Percentiles rank a stretch among this genome's conserved stretches.
Conservation (phyloP, 2,113 vertebrate species). For the Cyanistes caeruleus region DNA sequence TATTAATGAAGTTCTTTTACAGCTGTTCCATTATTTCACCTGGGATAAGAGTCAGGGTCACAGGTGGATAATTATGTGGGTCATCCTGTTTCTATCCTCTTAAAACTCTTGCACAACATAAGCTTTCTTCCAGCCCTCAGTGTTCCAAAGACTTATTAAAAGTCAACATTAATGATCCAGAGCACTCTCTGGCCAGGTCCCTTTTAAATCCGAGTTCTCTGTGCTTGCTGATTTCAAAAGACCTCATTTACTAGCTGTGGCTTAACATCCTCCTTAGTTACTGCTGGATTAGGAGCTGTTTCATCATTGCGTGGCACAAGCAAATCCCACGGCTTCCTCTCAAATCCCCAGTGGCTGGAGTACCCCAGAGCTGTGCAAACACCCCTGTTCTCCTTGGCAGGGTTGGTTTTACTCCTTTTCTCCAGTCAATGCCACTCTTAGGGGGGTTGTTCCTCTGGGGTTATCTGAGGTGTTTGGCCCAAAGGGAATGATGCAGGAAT, state of each 20-base stretch:
- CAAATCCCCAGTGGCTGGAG: not conserved
- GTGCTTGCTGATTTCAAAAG: slow-evolving; percentile 47
- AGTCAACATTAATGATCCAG: slow-evolving; percentile 59
- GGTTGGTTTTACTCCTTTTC: rapidly evolving
- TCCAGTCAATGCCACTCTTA: rapidly evolving
- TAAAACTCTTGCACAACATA: slow-evolving; percentile 48
- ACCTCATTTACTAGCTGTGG: slow-evolving; percentile 53
- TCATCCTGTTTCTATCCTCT: slow-evolving; percentile 67
- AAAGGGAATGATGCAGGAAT: not conserved
- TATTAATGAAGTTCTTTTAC: slow-evolving; percentile 66
- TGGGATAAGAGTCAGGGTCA: slow-evolving; percentile 55
- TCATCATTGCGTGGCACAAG: not conserved
- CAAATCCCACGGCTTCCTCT: not conserved
- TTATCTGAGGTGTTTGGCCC: not conserved
- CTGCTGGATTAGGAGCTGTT: slow-evolving; percentile 36
- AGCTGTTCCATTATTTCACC: slow-evolving; percentile 71
- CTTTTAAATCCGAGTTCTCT: slow-evolving; percentile 12
- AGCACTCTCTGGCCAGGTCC: slow-evolving; percentile 43
- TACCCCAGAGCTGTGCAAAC: not conserved
- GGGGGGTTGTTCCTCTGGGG: not conserved
- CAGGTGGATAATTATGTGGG: slow-evolving; percentile 63
- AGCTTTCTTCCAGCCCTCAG: slow-evolving; percentile 31
- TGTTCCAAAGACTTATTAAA: slow-evolving; percentile 66
- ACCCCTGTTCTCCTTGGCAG: not conserved
- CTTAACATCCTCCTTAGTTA: slow-evolving; percentile 24